Evolutionary conservation across 2,888 invertebrate species (phyloP), one percentile per base, ranked within the genome.

Genomic region (Acanthoscelides obtectus): DNA sequence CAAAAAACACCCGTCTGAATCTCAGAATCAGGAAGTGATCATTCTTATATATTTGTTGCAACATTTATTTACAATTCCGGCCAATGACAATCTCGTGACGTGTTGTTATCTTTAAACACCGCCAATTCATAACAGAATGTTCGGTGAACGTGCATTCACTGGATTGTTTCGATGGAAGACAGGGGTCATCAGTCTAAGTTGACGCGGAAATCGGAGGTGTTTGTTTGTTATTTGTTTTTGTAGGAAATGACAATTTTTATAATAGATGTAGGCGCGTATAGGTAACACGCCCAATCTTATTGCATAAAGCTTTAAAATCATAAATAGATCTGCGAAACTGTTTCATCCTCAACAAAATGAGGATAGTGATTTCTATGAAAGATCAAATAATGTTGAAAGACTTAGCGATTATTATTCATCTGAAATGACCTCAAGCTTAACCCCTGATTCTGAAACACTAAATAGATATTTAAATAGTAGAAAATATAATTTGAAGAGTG

Each of bases 1-100:
- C 67, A 21, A 71, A 71, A 72, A 74, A 66, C 63, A 22, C 22
- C 63, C 71, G 69, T 64, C 67, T 70, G 66, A 69, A 45, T 64
- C 22, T 65, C 22, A 63, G 25, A 64, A 70, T 45, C 45, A 45
- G 45, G 45, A 45, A 45, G 45, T 45, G 45, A 12, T 17, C 12
- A 45, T 45, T 17, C 45, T 45, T 45, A 45, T 45, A 45, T 45
- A 45, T 45, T 45, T 45, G 45, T 45, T 45, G 45, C 45, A 12
- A 45, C 3, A 45, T 45, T 3, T 45, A 45, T 45, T 45, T 45
- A 45, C 45, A 45, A 6, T 12, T 12, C 17, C 45, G 45, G 45
- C 45, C 45, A 45, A 45, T 45, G 45, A 45, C 45, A 45, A 45
- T 6, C 45, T 6, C 6, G 12, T 45, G 12, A 17, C 45, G 45